Evolutionary conservation across 35 echinoderm and acorn worm species (phyloP), one percentile per base, ranked within the genome.

Genomic region (Apostichopus californicus): DNA sequence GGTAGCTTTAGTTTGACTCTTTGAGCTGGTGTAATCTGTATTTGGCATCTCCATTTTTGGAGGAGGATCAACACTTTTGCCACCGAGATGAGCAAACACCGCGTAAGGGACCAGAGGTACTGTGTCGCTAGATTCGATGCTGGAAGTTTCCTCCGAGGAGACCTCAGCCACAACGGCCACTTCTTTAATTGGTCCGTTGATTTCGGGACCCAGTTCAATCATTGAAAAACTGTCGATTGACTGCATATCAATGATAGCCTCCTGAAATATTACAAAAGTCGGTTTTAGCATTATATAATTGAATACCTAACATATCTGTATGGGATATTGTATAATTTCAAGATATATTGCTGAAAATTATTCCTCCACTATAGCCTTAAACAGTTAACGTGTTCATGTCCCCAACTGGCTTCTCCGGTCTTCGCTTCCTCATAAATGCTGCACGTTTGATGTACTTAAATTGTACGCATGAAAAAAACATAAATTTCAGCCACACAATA

Each of bases 151-250:
- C 22, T 55, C 81, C 1, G 55, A 85, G 5, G 15, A 5, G 13
- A 9, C 11, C 7, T 58, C 81, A 12, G 46, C 46, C 13, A 20
- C 58, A 3, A 58, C 81, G n/a, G 1, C 2, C 6, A 18, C 15
- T 75, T 3, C 6, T 20, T 7, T 22, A 22, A 7, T 7, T 20
- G 55, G 13, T 18, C 9, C 18, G 57, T 85, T 85, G 22, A 4
- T 4, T 85, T 85, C 81, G 9, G 56, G 56, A 8, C 81, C 81
- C 23, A 85, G 55, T 54, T n/a, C 57, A n/a, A 85, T 1, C 55
- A 85, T 85, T 17, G 81, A 85, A 59, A 85, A 85, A 85, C 81
- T 85, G 55, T 85, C 55, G 15, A 85, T 8, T 58, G 81, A 85
- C 24, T 85, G 81, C 81, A 85, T 85, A 55, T 85, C 81, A 4